Evolutionary conservation across 2,113 vertebrate species (phyloP).

Genomic region (Butorides virescens): DNA sequence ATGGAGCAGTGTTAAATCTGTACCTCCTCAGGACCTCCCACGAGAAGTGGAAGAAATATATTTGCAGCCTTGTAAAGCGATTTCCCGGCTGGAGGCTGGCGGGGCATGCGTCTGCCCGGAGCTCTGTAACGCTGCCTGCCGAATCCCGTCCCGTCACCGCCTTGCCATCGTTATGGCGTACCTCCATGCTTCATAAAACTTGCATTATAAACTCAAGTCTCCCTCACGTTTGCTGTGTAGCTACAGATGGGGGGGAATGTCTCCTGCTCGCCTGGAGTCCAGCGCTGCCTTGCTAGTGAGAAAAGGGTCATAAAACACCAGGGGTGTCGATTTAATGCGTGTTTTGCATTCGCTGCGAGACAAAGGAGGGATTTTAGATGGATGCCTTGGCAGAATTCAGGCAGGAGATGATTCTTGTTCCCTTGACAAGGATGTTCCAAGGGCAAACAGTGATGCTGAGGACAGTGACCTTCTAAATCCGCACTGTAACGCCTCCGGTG

Average conservation of each 20-base stretch:
- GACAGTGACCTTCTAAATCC: background rate
- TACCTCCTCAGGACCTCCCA: background rate
- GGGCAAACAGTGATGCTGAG: background rate
- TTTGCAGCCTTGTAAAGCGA: background rate
- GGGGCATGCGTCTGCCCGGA: background rate
- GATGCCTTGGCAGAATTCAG: background rate
- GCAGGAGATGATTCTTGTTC: background rate
- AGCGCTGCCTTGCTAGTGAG: background rate
- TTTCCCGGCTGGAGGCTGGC: background rate
- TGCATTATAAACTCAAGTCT: background rate
- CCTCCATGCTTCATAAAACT: background rate
- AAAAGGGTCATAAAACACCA: background rate
- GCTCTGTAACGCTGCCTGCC: background rate
- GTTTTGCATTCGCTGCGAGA: background rate
- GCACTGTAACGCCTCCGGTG: fast-evolving
- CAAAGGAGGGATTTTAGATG: background rate
- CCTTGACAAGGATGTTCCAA: background rate
- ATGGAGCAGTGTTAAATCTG: background rate
- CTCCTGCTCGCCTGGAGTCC: background rate
- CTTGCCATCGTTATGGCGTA: fast-evolving
- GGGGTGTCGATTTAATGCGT: background rate
- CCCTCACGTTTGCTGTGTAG: background rate
- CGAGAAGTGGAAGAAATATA: background rate
- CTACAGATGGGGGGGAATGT: background rate
- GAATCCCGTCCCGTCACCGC: fast-evolving